phyloP scores from a whole-genome alignment of 2,888 invertebrate species.

The Seira ritae region DNA sequence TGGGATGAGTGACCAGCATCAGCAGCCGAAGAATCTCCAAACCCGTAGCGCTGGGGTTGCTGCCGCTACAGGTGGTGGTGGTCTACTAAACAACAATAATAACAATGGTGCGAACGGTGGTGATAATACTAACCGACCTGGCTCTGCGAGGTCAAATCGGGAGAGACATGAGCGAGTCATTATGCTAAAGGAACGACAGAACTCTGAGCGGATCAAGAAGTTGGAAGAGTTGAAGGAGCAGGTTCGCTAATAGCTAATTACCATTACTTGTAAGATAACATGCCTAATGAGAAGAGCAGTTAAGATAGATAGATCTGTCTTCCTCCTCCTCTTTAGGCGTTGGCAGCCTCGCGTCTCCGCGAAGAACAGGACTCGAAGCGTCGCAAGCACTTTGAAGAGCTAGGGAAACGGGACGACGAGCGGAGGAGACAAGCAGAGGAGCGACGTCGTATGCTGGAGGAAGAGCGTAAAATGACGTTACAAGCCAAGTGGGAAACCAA shows the following conservation, averaged over 20 bases:
- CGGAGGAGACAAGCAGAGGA: conserved; percentile 71
- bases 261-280: no score
- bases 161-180: conserved; percentile 76
- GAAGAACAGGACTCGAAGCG: conserved; percentile 72
- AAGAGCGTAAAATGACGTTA: conserved; percentile 67
- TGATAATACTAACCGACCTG: conserved; percentile 46
- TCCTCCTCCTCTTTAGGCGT: conserved; percentile 55
- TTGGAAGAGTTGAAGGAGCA: conserved; percentile 93
- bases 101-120: conserved; percentile 19
- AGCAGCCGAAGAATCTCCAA: conserved; percentile 40
- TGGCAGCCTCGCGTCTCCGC: conserved; percentile 68
- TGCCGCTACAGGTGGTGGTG: conserved; percentile 35
- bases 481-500: conserved; percentile 70
- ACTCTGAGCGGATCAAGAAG: conserved; percentile 91
- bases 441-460: conserved; percentile 69
- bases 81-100: neutral
- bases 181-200: conserved; percentile 86
- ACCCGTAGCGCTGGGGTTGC: conserved; percentile 41
- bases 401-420: conserved; percentile 69
- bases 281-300: neutral
- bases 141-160: conserved; percentile 70
- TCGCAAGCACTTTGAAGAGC: conserved; percentile 71
- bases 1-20: conserved; percentile 69
- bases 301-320: neutral
- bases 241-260: conserved; percentile 71